Percentiles rank a stretch among this genome's conserved stretches.
These are phyloP conservation scores for Cheilosia grossa DNA, from an alignment of 2,888 invertebrate genomes.

Conservation along the genomic window DNA sequence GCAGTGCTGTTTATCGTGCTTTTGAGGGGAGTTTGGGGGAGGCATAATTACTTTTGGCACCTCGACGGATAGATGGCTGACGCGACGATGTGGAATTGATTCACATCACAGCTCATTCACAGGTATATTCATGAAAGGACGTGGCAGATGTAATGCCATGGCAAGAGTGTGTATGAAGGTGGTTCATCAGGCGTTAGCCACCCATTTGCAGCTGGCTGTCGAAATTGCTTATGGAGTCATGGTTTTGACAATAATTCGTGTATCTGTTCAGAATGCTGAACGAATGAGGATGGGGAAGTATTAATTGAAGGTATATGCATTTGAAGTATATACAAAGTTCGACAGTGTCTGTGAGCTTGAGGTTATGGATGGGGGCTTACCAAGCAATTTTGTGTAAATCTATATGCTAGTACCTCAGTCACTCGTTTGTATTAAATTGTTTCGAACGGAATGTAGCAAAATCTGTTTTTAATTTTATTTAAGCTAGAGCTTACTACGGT, in stretches of 20 bases:
- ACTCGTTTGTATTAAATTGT: too few species aligned
- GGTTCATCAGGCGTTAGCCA: neutral
- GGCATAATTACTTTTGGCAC: conserved; percentile 39
- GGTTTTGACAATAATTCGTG: conserved; percentile 3
- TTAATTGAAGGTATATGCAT: neutral
- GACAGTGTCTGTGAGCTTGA: too few species aligned
- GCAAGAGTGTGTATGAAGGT: neutral
- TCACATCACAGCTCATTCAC: conserved; percentile 17
- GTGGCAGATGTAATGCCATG: neutral
- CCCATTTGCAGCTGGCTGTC: neutral
- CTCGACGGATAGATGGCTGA: conserved; percentile 1
- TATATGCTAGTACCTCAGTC: too few species aligned
- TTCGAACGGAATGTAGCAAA: too few species aligned
- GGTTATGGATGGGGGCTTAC: too few species aligned
- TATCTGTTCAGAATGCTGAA: neutral
- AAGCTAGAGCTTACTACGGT: too few species aligned
- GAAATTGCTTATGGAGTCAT: conserved; percentile 5
- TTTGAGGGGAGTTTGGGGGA: neutral
- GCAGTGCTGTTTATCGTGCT: neutral
- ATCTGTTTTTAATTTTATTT: too few species aligned
- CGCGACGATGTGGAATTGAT: conserved; percentile 33
- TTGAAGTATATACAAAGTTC: neutral
- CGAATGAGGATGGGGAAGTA: neutral
- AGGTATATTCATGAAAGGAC: conserved; percentile 30
- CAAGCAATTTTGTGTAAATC: too few species aligned